These are phyloP conservation scores for Ceratosolen solmsi DNA, from an alignment of 1,140 invertebrate species.

Conservation along the genomic window DNA sequence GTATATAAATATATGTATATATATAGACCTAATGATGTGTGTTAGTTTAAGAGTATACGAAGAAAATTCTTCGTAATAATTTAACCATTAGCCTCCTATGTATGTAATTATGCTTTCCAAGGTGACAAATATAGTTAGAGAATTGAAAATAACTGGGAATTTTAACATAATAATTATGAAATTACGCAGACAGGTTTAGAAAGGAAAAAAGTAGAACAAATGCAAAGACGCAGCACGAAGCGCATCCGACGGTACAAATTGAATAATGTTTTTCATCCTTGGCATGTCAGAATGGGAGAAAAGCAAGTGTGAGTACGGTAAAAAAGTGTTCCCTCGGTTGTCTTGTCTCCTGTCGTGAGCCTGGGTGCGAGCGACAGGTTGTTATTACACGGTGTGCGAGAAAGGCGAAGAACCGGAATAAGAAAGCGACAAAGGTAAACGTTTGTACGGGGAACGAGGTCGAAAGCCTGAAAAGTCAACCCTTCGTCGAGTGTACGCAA, in stretches of 20 bases:
- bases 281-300: background rate
- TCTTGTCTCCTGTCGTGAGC: background rate
- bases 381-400: background rate
- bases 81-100: background rate
- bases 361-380: slow-evolving; percentile 12
- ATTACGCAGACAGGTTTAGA: background rate
- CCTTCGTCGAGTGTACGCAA: background rate
- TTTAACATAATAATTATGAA: slow-evolving; percentile 6
- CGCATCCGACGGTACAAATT: slow-evolving; percentile 4
- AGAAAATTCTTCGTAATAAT: background rate
- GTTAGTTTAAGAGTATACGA: too few species aligned
- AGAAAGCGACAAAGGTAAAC: slow-evolving; percentile 13
- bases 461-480: background rate
- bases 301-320: background rate
- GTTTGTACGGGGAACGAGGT: slow-evolving; percentile 1
- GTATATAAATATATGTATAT: too few species aligned
- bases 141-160: background rate
- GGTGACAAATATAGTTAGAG: background rate
- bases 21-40: too few species aligned
- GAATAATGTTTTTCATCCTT: slow-evolving; percentile 1
- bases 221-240: background rate
- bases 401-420: slow-evolving; percentile 11
- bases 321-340: background rate
- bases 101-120: background rate
- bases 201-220: background rate